phyloP scores from a whole-genome alignment of 2,888 invertebrate genomes.

The Lucinisca nassula region DNA sequence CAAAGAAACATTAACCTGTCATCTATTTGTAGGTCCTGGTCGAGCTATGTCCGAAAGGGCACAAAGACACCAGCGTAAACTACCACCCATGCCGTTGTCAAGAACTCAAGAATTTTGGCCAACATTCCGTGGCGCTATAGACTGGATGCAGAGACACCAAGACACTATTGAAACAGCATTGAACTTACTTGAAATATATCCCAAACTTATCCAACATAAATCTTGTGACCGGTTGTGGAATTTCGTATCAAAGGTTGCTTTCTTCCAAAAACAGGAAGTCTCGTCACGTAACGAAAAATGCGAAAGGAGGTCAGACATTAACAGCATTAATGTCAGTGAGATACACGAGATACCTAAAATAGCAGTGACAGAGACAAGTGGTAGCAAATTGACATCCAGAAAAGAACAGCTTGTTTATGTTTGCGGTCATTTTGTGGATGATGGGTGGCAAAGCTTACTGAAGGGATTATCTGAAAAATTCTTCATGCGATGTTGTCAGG shows the following conservation, averaged over 20 bases:
- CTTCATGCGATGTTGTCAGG: background rate
- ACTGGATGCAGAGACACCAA: slow-evolving; percentile 60
- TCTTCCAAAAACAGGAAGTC: background rate
- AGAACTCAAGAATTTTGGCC: slow-evolving; percentile 46
- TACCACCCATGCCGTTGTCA: slow-evolving; percentile 34
- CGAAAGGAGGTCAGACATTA: background rate
- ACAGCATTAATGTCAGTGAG: background rate
- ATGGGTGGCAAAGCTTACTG: slow-evolving; percentile 14
- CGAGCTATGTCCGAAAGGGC: background rate
- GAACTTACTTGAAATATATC: slow-evolving; percentile 56
- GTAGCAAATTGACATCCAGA: background rate
- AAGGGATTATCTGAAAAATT: slow-evolving; percentile 3
- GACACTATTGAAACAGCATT: slow-evolving; percentile 52
- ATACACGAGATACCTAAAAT: slow-evolving; percentile 1
- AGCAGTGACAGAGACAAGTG: background rate
- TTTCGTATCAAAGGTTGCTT: slow-evolving; percentile 20
- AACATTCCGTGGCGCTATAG: slow-evolving; percentile 53
- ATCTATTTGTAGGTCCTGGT: background rate
- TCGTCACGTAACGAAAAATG: background rate
- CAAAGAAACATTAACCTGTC: too few relatives aligned
- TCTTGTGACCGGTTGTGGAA: slow-evolving; percentile 35
- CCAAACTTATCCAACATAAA: slow-evolving; percentile 55
- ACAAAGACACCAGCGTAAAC: slow-evolving; percentile 27
- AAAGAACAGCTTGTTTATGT: background rate
- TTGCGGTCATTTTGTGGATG: slow-evolving; percentile 5